A percentile compares a stretch with the other conserved stretches of the same genome.
phyloP scores from a whole-genome alignment of 1,140 invertebrate species.

The Trichomalopsis sarcophagae region DNA sequence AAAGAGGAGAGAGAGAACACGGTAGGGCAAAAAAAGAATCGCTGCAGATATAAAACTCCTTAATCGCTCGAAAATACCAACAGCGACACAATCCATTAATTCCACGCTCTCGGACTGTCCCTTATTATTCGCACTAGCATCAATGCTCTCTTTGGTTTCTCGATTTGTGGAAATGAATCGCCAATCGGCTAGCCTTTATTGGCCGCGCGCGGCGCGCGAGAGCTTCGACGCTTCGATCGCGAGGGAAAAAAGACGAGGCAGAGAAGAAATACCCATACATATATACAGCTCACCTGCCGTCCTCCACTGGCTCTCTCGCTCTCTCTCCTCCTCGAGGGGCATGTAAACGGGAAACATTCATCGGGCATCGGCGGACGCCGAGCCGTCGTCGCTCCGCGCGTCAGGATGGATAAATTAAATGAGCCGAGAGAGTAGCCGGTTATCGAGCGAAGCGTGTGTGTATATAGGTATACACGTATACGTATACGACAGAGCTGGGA shows the following conservation, averaged over 20 bases:
- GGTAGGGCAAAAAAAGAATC: background rate
- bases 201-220: slow-evolving; percentile 17
- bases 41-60: slow-evolving; percentile 24
- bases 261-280: background rate
- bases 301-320: background rate
- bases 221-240: slow-evolving; percentile 30
- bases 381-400: slow-evolving; percentile 52
- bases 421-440: slow-evolving; percentile 57
- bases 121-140: slow-evolving; percentile 48
- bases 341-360: slow-evolving; percentile 58
- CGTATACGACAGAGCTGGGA: background rate
- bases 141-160: slow-evolving; percentile 30
- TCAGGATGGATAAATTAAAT: slow-evolving; percentile 68
- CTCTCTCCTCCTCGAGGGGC: slow-evolving; percentile 8
- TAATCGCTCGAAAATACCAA: slow-evolving; percentile 48
- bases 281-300: slow-evolving; percentile 20
- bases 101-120: slow-evolving; percentile 32
- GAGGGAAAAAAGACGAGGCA: background rate
- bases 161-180: slow-evolving; percentile 49
- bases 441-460: background rate
- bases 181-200: slow-evolving; percentile 41
- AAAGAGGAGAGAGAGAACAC: background rate
- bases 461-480: too few species aligned
- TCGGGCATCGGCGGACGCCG: slow-evolving; percentile 53
- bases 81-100: slow-evolving; percentile 48